Conservation (phyloP, 2,113 vertebrate genomes). For the Psilopsiagon aurifrons region DNA sequence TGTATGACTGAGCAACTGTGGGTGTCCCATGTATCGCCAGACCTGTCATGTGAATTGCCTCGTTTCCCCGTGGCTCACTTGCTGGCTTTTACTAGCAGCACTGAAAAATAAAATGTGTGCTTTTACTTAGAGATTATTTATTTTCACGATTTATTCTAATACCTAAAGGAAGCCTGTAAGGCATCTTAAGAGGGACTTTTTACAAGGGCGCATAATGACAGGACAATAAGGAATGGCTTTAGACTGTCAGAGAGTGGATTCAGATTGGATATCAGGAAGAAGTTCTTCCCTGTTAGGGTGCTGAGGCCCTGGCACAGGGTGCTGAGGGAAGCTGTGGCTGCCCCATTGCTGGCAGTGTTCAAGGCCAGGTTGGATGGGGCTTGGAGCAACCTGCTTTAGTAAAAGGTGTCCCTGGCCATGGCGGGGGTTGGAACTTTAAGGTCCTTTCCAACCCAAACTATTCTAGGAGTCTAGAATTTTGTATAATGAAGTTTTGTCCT, state of each 20-base stretch:
- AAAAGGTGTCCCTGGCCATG: background rate
- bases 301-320: background rate
- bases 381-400: background rate
- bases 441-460: background rate
- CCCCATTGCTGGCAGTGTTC: background rate
- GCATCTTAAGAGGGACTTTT: background rate
- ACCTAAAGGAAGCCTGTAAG: background rate
- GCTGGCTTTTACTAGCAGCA: background rate
- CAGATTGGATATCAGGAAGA: background rate
- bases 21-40: background rate
- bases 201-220: background rate
- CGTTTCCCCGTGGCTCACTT: rapidly evolving
- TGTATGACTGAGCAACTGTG: background rate
- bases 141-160: background rate
- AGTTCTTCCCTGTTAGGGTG: background rate
- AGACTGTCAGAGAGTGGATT: background rate
- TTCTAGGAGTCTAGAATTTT: background rate
- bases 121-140: background rate
- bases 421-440: background rate
- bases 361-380: background rate
- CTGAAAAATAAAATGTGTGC: background rate
- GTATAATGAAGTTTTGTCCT: background rate
- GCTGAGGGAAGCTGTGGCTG: background rate
- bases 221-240: background rate
- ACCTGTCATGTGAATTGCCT: background rate